Base-by-base conservation (phyloP, 2,888 invertebrate species). In the Argyresthia goedartella region DNA sequence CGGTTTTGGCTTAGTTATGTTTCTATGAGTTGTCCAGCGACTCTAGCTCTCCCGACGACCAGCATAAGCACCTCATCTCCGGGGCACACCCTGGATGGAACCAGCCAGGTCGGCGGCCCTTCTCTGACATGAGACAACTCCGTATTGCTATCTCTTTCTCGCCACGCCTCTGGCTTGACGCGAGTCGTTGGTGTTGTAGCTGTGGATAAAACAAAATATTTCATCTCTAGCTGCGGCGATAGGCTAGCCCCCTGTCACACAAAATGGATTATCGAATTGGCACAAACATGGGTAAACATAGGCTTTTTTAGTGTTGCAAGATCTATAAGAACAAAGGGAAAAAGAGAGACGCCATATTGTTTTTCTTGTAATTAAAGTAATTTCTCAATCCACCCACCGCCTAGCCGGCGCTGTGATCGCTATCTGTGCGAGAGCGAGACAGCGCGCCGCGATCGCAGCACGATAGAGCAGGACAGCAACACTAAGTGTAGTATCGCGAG, bases 391-490 rank as follows among this genome's bases (percentile, higher is more conserved):
- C 36, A 9, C 36, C 53, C 55, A 46, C 49, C 52, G 49, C 46
- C 36, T 10, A 54, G 55, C 61, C 73, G 81, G 71, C 82, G 75
- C 68, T 66, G 66, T 55, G 60, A 65, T 57, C 72, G 82, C 74
- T 84, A 84, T 69, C 73, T 78, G 69, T 67, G 62, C 51, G 69
- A 71, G 56, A 59, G 73, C 53, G 76, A 73, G 9, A 48, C 35
- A 11, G 65, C 56, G 60, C 64, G 64, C 55, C 63, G 58, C 13
- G 69, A 61, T 0, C 81, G 73, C 25, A 81, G 62, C 46, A 81
- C n/a, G 63, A 81, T 65, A 2, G 82, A 73, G 67, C 80, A 81
- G 61, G 71, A 68, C 54, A 73, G 61, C 65, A 84, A 52, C 49
- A 76, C 25, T 4, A 81, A 51, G 51, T 85, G 81, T 0, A 74